A percentile compares a stretch with the other conserved stretches of the same genome.
Conservation (phyloP, 2,888 invertebrate genomes). For the Limenitis camilla region DNA sequence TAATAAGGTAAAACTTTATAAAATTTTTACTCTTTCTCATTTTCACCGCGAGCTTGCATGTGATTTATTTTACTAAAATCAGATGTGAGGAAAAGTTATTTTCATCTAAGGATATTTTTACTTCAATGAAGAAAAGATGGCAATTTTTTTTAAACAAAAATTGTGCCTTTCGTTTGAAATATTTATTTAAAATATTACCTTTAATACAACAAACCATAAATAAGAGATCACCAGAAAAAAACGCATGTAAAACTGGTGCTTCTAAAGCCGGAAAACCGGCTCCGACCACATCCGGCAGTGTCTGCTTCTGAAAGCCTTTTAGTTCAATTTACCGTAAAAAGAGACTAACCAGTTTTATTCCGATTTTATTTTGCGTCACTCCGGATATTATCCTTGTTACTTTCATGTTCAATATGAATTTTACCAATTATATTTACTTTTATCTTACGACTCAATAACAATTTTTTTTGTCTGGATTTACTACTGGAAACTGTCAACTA, state of each 20-base stretch:
- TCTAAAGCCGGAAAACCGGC: conserved; percentile 55
- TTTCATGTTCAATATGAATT: conserved; percentile 16
- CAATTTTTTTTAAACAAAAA: no score
- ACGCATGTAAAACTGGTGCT: conserved; percentile 43
- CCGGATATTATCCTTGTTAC: conserved; percentile 45
- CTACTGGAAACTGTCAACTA: no score
- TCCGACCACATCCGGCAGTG: conserved; percentile 53
- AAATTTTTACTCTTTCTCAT: no score
- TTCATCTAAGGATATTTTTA: no score
- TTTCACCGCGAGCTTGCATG: no score
- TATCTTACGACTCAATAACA: neutral
- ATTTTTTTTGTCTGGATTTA: no score
- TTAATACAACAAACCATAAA: conserved; percentile 31
- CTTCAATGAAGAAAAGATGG: no score
- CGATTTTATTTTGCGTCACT: conserved; percentile 43
- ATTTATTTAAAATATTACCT: conserved; percentile 5
- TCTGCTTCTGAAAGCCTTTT: conserved; percentile 65
- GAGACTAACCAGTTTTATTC: conserved; percentile 38
- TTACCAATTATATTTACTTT: neutral
- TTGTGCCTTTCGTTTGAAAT: neutral
- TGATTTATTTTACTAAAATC: no score
- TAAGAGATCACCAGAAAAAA: conserved; percentile 40
- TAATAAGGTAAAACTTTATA: no score
- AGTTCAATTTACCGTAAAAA: conserved; percentile 69
- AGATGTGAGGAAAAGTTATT: no score